Evolutionary conservation across 2,113 vertebrate species (phyloP).

Genomic region (Sander lucioperca): DNA sequence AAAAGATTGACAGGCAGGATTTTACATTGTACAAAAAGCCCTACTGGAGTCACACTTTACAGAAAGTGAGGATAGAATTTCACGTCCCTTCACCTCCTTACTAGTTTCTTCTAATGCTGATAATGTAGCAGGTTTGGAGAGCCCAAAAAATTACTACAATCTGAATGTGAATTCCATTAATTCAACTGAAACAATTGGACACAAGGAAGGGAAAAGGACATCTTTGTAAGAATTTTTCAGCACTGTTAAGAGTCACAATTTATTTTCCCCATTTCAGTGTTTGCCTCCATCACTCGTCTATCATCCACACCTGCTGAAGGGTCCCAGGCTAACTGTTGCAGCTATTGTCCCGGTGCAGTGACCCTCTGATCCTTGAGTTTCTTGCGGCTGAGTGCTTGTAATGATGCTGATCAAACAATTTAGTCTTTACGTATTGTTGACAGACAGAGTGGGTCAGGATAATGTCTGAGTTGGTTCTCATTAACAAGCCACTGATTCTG

Average conservation of each 20-base stretch:
- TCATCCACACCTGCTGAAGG: background rate
- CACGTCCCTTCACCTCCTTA: background rate
- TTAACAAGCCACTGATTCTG: constrained; percentile 7
- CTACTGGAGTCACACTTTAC: background rate
- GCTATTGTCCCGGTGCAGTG: background rate
- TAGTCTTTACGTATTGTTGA: background rate
- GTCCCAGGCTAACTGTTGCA: background rate
- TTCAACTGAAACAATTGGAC: background rate
- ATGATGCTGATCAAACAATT: background rate
- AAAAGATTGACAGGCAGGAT: background rate
- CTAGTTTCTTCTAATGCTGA: background rate
- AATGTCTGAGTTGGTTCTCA: background rate
- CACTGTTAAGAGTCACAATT: background rate
- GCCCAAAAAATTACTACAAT: background rate
- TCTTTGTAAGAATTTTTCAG: background rate
- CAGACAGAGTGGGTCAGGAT: background rate
- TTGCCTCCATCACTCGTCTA: constrained; percentile 5
- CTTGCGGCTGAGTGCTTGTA: background rate
- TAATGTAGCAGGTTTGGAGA: background rate
- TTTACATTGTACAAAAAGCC: background rate
- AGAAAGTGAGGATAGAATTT: background rate
- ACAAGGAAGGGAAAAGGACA: background rate
- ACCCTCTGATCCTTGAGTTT: constrained; percentile 22
- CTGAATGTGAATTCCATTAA: background rate
- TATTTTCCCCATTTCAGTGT: background rate